phyloP scores from a whole-genome alignment of 2,113 vertebrate species.

The Nothobranchius furzeri region DNA sequence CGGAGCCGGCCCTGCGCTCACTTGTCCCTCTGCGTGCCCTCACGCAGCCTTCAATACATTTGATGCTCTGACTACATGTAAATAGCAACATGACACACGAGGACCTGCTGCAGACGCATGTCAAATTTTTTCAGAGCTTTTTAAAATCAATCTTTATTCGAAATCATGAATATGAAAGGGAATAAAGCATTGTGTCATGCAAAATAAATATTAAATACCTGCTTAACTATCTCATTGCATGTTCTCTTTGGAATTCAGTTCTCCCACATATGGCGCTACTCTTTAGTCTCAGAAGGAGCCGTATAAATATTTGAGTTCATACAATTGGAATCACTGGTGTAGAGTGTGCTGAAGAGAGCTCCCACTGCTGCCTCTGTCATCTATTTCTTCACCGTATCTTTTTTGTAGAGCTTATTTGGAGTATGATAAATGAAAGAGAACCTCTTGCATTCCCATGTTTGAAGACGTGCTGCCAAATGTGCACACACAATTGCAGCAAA shows the following conservation, averaged over 20 bases:
- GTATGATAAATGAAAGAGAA: slow-evolving; percentile 43
- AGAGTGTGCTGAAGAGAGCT: slow-evolving; percentile 22
- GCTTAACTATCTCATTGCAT: slow-evolving; percentile 12
- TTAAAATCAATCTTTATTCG: background rate
- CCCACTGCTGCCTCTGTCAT: slow-evolving; percentile 3
- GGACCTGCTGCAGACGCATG: background rate
- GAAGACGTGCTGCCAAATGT: slow-evolving; percentile 37
- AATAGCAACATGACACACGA: slow-evolving; percentile 15
- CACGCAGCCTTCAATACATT: slow-evolving; percentile 4
- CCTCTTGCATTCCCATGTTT: slow-evolving; percentile 33
- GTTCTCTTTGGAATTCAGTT: slow-evolving; percentile 7
- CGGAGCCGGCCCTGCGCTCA: slow-evolving; percentile 15
- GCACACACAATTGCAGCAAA: slow-evolving; percentile 23
- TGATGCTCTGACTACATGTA: slow-evolving; percentile 9
- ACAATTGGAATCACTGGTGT: slow-evolving; percentile 22
- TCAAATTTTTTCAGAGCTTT: background rate
- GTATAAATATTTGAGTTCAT: slow-evolving; percentile 60
- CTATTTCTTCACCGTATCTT: slow-evolving; percentile 4
- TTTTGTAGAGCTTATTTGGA: slow-evolving; percentile 43
- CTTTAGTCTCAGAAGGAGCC: slow-evolving; percentile 14
- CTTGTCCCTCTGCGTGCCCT: slow-evolving; percentile 12
- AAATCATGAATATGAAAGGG: slow-evolving; percentile 14
- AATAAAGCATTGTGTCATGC: slow-evolving; percentile 24
- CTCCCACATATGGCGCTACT: slow-evolving; percentile 4
- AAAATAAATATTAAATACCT: slow-evolving; percentile 47